These are phyloP conservation scores for Mus spicilegus DNA, from an alignment of 2,113 vertebrate species.

Conservation along the genomic window DNA sequence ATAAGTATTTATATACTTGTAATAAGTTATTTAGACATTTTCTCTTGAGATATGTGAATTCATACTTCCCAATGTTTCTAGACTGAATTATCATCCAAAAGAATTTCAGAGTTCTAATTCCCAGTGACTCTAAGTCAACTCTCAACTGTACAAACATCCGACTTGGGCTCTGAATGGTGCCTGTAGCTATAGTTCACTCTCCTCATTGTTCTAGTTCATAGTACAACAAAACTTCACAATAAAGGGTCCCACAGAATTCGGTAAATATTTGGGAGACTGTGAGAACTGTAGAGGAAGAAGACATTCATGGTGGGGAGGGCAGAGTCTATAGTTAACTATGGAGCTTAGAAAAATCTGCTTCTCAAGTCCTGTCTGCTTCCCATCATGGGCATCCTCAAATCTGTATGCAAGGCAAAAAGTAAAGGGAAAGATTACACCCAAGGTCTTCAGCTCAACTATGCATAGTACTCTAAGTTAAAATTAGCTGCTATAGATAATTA, in stretches of 20 bases:
- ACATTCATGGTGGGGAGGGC: not conserved
- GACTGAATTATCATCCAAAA: not conserved
- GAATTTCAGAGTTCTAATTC: not conserved
- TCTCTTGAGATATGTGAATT: constrained; percentile 28
- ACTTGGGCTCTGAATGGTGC: not conserved
- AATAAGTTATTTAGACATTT: not conserved
- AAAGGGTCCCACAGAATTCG: not conserved
- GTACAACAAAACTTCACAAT: constrained; percentile 13
- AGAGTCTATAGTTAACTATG: not conserved
- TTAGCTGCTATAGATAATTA: constrained; percentile 6
- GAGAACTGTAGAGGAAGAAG: not conserved
- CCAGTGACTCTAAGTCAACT: not conserved
- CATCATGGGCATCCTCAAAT: not conserved
- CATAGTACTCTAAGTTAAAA: constrained; percentile 41
- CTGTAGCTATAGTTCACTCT: not conserved
- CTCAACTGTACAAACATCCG: not conserved
- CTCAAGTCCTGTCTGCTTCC: not conserved
- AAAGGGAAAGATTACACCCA: constrained; percentile 12
- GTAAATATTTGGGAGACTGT: not conserved
- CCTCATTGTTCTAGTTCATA: constrained; percentile 2
- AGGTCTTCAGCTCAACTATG: not conserved
- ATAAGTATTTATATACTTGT: not conserved
- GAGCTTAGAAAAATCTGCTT: not conserved
- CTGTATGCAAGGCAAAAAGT: not conserved
- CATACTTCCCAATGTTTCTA: constrained; percentile 5